Conservation (phyloP, 2,888 invertebrate species). For the Rhorus exstirpatorius region DNA sequence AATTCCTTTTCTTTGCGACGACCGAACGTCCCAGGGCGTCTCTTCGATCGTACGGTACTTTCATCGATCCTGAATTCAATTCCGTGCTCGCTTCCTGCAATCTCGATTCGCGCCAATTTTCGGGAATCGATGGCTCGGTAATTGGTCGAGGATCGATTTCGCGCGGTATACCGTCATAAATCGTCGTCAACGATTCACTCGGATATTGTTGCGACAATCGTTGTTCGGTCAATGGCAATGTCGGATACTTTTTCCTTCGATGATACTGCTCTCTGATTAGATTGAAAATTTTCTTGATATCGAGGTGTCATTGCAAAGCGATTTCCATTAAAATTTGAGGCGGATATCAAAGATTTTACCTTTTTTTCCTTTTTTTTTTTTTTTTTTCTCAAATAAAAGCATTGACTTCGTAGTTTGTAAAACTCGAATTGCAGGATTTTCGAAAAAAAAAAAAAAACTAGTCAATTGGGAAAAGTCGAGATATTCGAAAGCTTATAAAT, state of each 20-base stretch:
- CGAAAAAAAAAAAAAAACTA: too few relatives aligned
- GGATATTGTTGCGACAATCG: constrained; percentile 77
- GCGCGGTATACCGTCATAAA: constrained; percentile 77
- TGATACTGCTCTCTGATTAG: constrained; percentile 79
- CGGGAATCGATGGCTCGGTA: constrained; percentile 76
- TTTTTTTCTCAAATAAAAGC: too few relatives aligned
- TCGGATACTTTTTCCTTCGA: constrained; percentile 78
- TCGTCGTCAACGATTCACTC: constrained; percentile 76
- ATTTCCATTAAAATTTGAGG: neutral
- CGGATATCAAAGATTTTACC: too few relatives aligned
- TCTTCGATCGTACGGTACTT: constrained; percentile 73
- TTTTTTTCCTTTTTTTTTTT: too few relatives aligned
- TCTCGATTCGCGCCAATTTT: constrained; percentile 44
- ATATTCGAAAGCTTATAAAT: too few relatives aligned
- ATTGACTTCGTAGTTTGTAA: too few relatives aligned
- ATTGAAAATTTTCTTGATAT: constrained; percentile 5
- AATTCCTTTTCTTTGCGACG: constrained; percentile 78
- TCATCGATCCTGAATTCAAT: constrained; percentile 16
- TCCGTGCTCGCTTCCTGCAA: constrained; percentile 17
- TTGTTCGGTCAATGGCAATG: constrained; percentile 78
- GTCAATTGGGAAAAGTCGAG: too few relatives aligned
- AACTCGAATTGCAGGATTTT: too few relatives aligned
- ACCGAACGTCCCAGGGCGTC: constrained; percentile 65
- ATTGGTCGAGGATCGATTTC: constrained; percentile 77
- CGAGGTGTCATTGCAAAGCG: neutral